Evolutionary conservation across 2,888 invertebrate species (phyloP), one percentile per base, ranked within the genome.

Genomic region (Watsonalla binaria): DNA sequence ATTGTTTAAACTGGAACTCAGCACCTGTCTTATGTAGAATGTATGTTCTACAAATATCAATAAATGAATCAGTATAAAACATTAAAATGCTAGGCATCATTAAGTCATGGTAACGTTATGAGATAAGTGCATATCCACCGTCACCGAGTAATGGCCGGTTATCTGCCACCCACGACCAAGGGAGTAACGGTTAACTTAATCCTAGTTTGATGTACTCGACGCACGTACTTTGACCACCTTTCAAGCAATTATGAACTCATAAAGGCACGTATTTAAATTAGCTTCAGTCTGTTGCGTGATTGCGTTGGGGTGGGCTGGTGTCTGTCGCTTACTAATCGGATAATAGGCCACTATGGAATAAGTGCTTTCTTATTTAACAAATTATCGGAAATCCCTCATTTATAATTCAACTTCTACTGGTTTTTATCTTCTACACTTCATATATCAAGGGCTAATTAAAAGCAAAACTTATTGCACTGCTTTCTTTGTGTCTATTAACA

Each of bases 61-160:
- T 11, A 42, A 4, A 42, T 42, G 11, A 42, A 11, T 42, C 42
- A 42, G 9, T 39, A 39, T 39, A 9, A 8, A 11, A 42, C 11
- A 8, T 42, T 11, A 5, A 42, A 11, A 42, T 11, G 8, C 11
- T 11, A 42, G 42, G 42, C 42, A 42, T 47, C 52, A 54, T 58
- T 52, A 50, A 46, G 54, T 52, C 47, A 50, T 46, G 14, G 46
- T 14, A 46, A 8, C 46, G 14, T 46, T 24, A 24, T 24, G 46
- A 47, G 46, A 47, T 47, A 47, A 47, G 46, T 47, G 24, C 42
- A 11, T 42, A 42, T 42, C 42, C 42, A 42, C 42, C 11, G 42
- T 42, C 42, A 11, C 42, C 0, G 42, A 6, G 42, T 42, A 42
- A 42, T 42, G 42, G 42, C 11, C 42, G 11, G 42, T 42, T 42